phyloP scores from a whole-genome alignment of 1,140 invertebrate species.

The Drosophila ercepeae region DNA sequence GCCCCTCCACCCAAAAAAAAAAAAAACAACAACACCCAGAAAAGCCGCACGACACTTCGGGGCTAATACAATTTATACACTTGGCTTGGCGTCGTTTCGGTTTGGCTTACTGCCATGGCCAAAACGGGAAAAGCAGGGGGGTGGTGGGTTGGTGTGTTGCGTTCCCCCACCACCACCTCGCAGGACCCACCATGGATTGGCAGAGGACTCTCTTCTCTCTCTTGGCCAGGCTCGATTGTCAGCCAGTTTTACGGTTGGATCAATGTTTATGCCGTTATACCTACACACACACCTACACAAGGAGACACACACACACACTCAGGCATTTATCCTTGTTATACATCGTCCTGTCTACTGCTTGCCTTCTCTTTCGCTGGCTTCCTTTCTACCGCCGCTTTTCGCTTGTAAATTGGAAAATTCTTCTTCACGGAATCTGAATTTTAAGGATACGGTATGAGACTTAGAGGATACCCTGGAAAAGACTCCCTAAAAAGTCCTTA shows the following conservation, averaged over 20 bases:
- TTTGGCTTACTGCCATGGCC: conserved; percentile 73
- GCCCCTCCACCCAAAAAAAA: not conserved
- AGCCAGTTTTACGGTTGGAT: conserved; percentile 81
- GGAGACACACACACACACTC: conserved; percentile 26
- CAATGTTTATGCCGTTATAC: conserved; percentile 76
- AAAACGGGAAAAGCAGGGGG: not conserved
- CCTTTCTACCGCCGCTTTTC: conserved; percentile 56
- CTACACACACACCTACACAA: conserved; percentile 25
- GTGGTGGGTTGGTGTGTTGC: too few relatives aligned
- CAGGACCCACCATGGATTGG: conserved; percentile 34
- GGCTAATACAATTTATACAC: conserved; percentile 81
- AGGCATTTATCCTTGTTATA: conserved; percentile 79
- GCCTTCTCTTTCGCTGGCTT: not conserved
- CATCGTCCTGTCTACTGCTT: conserved; percentile 21
- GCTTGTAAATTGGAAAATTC: conserved; percentile 80
- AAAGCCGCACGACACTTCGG: conserved; percentile 74
- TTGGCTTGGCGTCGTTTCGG: conserved; percentile 78
- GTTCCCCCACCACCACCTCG: not conserved
- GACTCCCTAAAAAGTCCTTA: not conserved
- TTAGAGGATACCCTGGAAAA: not conserved
- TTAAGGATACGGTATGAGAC: not conserved
- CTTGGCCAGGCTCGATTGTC: conserved; percentile 58
- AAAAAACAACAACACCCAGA: conserved; percentile 16
- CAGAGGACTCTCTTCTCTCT: conserved; percentile 25
- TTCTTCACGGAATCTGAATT: conserved; percentile 16